These are phyloP conservation scores for Synergus laeviventris DNA, from an alignment of 2,888 invertebrate species.

Conservation along the genomic window DNA sequence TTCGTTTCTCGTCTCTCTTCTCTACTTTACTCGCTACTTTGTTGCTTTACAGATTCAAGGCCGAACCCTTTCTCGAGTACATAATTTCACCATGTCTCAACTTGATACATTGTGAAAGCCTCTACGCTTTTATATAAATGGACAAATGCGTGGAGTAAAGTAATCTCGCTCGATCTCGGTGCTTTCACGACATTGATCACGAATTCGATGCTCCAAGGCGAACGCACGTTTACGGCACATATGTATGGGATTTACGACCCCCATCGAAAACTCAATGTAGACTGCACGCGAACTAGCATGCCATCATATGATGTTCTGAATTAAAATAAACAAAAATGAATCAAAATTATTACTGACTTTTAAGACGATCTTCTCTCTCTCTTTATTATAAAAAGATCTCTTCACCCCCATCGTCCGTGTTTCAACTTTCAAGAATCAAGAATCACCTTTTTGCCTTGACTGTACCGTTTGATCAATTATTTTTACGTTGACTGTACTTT, in stretches of 20 bases:
- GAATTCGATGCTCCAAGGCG: conserved; percentile 51
- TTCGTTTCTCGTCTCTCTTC: conserved; percentile 27
- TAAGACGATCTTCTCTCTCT: no score
- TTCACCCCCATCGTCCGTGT: no score
- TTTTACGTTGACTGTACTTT: no score
- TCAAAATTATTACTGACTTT: no score
- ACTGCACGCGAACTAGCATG: conserved; percentile 32
- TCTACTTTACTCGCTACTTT: background rate
- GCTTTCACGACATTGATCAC: conserved; percentile 56
- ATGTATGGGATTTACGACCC: conserved; percentile 42
- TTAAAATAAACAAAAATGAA: conserved; percentile 40
- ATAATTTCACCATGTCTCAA: conserved; percentile 39
- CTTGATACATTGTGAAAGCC: conserved; percentile 35
- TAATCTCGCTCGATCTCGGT: conserved; percentile 49
- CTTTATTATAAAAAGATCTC: no score
- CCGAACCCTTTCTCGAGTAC: conserved; percentile 43
- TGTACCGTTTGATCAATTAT: no score
- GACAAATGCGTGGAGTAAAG: conserved; percentile 49
- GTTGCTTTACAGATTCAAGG: conserved; percentile 32
- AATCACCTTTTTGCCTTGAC: no score
- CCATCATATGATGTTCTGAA: conserved; percentile 38
- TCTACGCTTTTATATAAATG: conserved; percentile 31
- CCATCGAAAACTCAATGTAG: conserved; percentile 42
- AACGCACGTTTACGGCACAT: conserved; percentile 22
- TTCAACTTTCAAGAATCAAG: no score